Percentiles rank a stretch among this genome's conserved stretches.
These are phyloP conservation scores for Coelogynopora nodosa DNA, from an alignment of 2,888 invertebrate genomes.

Conservation along the genomic window DNA sequence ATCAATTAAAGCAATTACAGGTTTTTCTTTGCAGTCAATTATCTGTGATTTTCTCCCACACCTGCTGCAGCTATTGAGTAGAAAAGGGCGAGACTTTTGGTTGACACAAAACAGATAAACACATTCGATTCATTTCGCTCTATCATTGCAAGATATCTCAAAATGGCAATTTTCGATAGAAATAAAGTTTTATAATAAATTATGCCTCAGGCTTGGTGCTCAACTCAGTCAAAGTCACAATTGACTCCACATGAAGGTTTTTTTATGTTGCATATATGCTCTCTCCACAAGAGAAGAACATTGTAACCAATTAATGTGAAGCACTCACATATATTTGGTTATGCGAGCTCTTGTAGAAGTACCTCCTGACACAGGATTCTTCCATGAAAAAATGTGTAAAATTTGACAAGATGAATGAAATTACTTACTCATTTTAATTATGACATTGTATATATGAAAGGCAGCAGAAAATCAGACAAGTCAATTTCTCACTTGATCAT, in stretches of 20 bases:
- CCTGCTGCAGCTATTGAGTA: too few relatives aligned
- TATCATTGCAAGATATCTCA: not conserved
- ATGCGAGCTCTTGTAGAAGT: not conserved
- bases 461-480: conserved; percentile 15
- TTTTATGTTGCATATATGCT: not conserved
- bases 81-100: too few relatives aligned
- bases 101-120: too few relatives aligned
- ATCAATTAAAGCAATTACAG: too few relatives aligned
- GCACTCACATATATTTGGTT: not conserved
- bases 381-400: not conserved
- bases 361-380: not conserved
- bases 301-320: not conserved
- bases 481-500: not conserved
- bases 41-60: too few relatives aligned
- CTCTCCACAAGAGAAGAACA: not conserved
- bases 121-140: too few relatives aligned
- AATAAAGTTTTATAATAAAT: not conserved
- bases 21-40: too few relatives aligned
- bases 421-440: conserved; percentile 9
- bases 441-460: conserved; percentile 30
- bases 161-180: not conserved
- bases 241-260: not conserved
- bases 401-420: not conserved
- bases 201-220: not conserved
- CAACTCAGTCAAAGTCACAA: not conserved